Percentiles rank a stretch among this genome's conserved stretches.
These are phyloP conservation scores for Aphaenogaster rudis DNA, from an alignment of 1,140 invertebrate species.

Conservation along the genomic window DNA sequence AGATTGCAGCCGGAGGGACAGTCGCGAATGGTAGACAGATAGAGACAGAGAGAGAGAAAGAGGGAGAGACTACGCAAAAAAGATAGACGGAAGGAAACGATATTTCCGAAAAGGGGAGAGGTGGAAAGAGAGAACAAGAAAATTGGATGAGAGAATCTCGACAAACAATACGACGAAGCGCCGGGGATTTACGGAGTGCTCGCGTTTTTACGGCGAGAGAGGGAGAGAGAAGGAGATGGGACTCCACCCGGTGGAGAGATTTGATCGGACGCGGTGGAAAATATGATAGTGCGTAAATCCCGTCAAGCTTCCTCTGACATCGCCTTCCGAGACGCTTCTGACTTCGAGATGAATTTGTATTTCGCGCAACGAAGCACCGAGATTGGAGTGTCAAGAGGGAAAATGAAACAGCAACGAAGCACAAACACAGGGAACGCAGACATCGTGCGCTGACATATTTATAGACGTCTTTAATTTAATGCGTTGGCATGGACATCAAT, in stretches of 20 bases:
- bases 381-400: constrained; percentile 55
- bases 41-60: not conserved
- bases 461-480: constrained; percentile 54
- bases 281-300: constrained; percentile 52
- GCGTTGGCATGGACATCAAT: constrained; percentile 40
- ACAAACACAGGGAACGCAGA: not conserved
- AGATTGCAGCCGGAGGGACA: constrained; percentile 55
- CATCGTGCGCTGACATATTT: constrained; percentile 34
- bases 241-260: constrained; percentile 28
- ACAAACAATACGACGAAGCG: constrained; percentile 58
- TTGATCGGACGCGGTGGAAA: constrained; percentile 57
- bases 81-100: constrained; percentile 52
- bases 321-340: constrained; percentile 31
- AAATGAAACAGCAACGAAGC: constrained; percentile 21
- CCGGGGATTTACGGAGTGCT: constrained; percentile 39
- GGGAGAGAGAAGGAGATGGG: constrained; percentile 23
- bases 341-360: constrained; percentile 58
- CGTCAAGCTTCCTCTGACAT: constrained; percentile 23
- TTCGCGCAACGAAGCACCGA: constrained; percentile 33
- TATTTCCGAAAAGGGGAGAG: constrained; percentile 54
- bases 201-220: constrained; percentile 31
- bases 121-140: constrained; percentile 22
- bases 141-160: constrained; percentile 57
- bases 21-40: not conserved
- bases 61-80: constrained; percentile 8